Evolutionary conservation across 1,140 invertebrate genomes (phyloP).

Genomic region (Achroia grisella): DNA sequence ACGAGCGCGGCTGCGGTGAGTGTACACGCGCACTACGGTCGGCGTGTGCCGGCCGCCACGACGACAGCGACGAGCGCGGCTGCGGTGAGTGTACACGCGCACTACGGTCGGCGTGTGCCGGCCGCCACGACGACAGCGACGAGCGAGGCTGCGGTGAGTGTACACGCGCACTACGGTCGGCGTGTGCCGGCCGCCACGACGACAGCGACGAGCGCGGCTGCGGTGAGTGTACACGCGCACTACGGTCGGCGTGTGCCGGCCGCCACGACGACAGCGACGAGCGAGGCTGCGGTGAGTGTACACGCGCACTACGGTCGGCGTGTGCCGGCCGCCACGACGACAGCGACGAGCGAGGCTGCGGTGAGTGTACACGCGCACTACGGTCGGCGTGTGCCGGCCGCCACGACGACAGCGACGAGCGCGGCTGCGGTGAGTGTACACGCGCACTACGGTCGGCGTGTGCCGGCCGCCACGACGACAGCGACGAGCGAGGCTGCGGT

Average conservation of each 20-base stretch:
- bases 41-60: conserved; percentile 82
- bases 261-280: conserved; percentile 90
- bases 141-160: conserved; percentile 77
- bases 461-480: too few relatives aligned
- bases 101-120: conserved; percentile 49
- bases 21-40: too few relatives aligned
- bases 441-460: not conserved
- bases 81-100: conserved; percentile 81
- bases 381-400: conserved; percentile 71
- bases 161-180: too few relatives aligned
- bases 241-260: too few relatives aligned
- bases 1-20: conserved; percentile 84
- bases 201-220: not conserved
- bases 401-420: conserved; percentile 83
- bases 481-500: too few relatives aligned
- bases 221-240: too few relatives aligned
- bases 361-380: conserved; percentile 17
- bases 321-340: too few relatives aligned
- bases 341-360: not conserved
- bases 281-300: too few relatives aligned
- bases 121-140: conserved; percentile 80
- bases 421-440: conserved; percentile 77
- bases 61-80: conserved; percentile 86
- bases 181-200: conserved; percentile 68
- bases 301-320: too few relatives aligned